Conservation (phyloP, 2,797 vertebrate genomes). For the Serranus cabrilla region DNA sequence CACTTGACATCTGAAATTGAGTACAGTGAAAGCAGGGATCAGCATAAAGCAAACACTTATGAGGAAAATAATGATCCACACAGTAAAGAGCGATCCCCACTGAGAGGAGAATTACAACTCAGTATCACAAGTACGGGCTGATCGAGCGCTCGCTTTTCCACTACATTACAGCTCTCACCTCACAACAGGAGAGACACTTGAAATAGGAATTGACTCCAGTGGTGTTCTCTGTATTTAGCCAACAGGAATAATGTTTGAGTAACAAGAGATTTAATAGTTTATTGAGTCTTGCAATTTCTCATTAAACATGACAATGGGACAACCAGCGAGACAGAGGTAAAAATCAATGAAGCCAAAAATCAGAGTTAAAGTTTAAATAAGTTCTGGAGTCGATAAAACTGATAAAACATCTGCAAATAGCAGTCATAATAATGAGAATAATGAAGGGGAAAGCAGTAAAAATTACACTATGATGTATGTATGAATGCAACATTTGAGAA, state of each 20-base stretch:
- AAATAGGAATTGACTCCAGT: conserved; percentile 64
- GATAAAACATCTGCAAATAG: conserved; percentile 1
- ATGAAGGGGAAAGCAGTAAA: not conserved
- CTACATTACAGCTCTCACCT: conserved; percentile 68
- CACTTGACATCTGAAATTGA: conserved; percentile 53
- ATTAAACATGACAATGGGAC: conserved; percentile 57
- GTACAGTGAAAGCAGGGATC: conserved; percentile 47
- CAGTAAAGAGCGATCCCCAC: conserved; percentile 60
- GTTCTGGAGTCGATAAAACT: conserved; percentile 2
- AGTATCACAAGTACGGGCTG: conserved; percentile 56
- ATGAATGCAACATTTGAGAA: not conserved
- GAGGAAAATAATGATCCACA: conserved; percentile 73
- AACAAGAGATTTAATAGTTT: conserved; percentile 59
- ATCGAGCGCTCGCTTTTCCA: conserved; percentile 59
- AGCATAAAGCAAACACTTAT: conserved; percentile 68
- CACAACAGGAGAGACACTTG: conserved; percentile 73
- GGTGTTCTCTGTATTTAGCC: conserved; percentile 62
- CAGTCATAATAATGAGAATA: not conserved
- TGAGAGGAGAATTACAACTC: conserved; percentile 74
- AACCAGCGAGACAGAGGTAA: conserved; percentile 32
- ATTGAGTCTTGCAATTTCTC: conserved; percentile 57
- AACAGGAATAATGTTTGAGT: conserved; percentile 56
- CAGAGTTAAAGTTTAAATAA: conserved; percentile 16
- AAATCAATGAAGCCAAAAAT: conserved; percentile 42
- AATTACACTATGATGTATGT: not conserved